Percentiles rank a stretch among this genome's conserved stretches.
Conservation (phyloP, 2,888 invertebrate species). For the Vesta saturnalis region DNA sequence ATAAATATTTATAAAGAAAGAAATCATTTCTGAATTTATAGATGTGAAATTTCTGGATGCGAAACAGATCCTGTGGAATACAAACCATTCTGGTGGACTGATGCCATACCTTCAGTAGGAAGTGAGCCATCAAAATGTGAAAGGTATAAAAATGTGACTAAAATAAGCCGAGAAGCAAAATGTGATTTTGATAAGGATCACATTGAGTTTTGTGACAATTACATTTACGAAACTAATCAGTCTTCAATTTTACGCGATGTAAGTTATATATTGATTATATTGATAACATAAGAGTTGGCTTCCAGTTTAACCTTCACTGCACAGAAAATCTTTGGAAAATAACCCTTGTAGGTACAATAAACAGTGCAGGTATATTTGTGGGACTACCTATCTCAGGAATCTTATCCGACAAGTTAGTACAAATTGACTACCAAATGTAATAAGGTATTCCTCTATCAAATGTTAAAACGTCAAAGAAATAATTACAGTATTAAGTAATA, state of each 20-base stretch:
- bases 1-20: background rate
- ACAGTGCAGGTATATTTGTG: background rate
- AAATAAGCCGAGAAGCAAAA: no score
- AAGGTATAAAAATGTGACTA: slow-evolving; percentile 22
- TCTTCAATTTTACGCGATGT: slow-evolving; percentile 56
- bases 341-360: background rate
- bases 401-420: background rate
- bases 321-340: background rate
- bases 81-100: background rate
- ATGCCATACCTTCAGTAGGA: background rate
- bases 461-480: no score
- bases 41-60: background rate
- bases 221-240: slow-evolving; percentile 52
- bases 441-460: no score
- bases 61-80: background rate
- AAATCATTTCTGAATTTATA: background rate
- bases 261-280: slow-evolving; percentile 40
- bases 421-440: no score
- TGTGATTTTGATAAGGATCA: slow-evolving; percentile 45
- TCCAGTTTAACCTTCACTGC: background rate
- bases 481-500: no score
- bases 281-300: no score
- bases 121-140: slow-evolving; percentile 24
- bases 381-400: background rate
- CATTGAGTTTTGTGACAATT: slow-evolving; percentile 48